Evolutionary conservation across 2,888 invertebrate genomes (phyloP).

Genomic region (Sarcophaga subvicina): DNA sequence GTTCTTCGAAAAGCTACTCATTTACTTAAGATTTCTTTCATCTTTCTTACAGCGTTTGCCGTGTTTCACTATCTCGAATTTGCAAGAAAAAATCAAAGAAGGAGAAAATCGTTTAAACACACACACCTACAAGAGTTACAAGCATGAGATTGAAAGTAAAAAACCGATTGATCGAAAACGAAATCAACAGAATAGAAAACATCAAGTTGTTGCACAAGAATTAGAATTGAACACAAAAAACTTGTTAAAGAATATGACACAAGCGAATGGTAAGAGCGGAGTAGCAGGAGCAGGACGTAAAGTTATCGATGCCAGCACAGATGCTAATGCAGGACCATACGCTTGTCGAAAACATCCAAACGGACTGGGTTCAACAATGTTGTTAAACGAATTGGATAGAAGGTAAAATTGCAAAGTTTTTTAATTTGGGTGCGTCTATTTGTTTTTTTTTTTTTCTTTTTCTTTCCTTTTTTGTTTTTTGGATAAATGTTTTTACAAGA

Average conservation of each 20-base stretch:
- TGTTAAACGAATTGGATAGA: conserved; percentile 74
- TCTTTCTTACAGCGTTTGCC: conserved; percentile 75
- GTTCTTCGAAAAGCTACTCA: neutral
- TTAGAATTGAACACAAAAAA: conserved; percentile 68
- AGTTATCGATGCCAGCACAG: conserved; percentile 28
- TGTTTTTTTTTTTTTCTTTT: neutral
- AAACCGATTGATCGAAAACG: conserved; percentile 61
- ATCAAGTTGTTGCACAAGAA: conserved; percentile 71
- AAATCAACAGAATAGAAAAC: conserved; percentile 72
- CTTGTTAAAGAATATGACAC: conserved; percentile 67
- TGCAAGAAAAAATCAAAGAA: conserved; percentile 78
- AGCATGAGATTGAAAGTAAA: conserved; percentile 69
- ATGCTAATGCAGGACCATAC: conserved; percentile 56
- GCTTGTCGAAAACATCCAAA: conserved; percentile 76
- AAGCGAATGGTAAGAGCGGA: conserved; percentile 24
- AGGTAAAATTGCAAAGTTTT: conserved; percentile 70
- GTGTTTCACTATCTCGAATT: conserved; percentile 77
- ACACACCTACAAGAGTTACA: conserved; percentile 76
- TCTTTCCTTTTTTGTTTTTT: neutral
- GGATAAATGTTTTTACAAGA: no score
- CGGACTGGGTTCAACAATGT: conserved; percentile 71
- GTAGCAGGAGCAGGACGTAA: conserved; percentile 22
- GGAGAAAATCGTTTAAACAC: conserved; percentile 71
- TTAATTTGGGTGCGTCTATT: neutral
- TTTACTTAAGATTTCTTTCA: neutral